phyloP scores from a whole-genome alignment of 1,140 invertebrate genomes.

The Leptonema lineaticorne region DNA sequence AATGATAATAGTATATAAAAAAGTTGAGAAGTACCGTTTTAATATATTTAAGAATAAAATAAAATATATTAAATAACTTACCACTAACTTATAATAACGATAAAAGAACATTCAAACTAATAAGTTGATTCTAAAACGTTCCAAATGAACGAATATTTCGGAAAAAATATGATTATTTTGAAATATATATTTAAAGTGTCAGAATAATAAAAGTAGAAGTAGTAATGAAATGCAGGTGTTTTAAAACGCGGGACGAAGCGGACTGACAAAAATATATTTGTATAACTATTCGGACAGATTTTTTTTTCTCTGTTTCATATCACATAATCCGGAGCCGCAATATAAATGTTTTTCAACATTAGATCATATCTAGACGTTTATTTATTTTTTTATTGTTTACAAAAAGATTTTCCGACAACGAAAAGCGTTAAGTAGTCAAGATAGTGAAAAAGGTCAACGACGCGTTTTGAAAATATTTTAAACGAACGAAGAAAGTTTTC shows the following conservation, averaged over 20 bases:
- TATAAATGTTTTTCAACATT: neutral
- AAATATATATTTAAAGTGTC: neutral
- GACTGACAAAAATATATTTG: neutral
- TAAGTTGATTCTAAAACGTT: neutral
- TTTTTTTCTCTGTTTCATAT: constrained; percentile 2
- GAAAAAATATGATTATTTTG: neutral
- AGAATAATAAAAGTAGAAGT: neutral
- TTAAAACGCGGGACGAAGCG: neutral
- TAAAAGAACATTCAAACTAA: constrained; percentile 13
- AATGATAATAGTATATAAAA: too few relatives aligned
- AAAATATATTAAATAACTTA: neutral
- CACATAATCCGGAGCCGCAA: neutral
- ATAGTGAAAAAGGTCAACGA: neutral
- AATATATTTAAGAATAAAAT: too few relatives aligned
- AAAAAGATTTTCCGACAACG: neutral
- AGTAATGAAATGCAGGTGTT: neutral
- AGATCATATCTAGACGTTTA: neutral
- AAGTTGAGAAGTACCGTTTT: too few relatives aligned
- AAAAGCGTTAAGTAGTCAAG: neutral
- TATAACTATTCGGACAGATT: neutral
- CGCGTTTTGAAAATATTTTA: too few relatives aligned
- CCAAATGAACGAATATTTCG: neutral
- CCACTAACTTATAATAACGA: constrained; percentile 11
- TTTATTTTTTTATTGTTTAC: neutral
- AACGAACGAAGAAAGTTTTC: too few relatives aligned